Evolutionary conservation across 1,140 invertebrate species (phyloP).

Genomic region (Halesus radiatus): DNA sequence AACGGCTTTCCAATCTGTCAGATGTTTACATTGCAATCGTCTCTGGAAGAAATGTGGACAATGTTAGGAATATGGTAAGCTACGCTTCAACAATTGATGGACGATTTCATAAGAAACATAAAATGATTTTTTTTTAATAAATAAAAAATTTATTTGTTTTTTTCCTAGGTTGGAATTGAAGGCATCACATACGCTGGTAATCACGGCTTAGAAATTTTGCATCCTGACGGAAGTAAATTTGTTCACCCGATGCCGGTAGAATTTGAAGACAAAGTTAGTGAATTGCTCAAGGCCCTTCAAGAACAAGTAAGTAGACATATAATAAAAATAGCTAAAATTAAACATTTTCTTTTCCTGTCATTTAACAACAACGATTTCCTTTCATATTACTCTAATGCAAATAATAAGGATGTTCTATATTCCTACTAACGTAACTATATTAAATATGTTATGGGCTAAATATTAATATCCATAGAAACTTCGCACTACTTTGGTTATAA

Average conservation of each 20-base stretch:
- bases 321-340: too few relatives aligned
- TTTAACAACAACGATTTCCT: background rate
- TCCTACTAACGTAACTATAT: too few relatives aligned
- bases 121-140: background rate
- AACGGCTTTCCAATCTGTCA: conserved; percentile 86
- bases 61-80: conserved; percentile 87
- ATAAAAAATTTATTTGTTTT: too few relatives aligned
- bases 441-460: too few relatives aligned
- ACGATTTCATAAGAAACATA: background rate
- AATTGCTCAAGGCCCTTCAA: conserved; percentile 83
- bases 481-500: too few relatives aligned
- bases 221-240: conserved; percentile 91
- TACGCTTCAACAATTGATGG: background rate
- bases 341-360: background rate
- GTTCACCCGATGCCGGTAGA: conserved; percentile 91
- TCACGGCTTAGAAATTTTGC: conserved; percentile 90
- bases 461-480: too few relatives aligned
- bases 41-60: conserved; percentile 88
- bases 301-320: conserved; percentile 75
- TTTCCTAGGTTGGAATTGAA: conserved; percentile 81
- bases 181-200: conserved; percentile 93
- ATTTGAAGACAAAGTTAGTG: conserved; percentile 84
- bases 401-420: too few relatives aligned
- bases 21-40: conserved; percentile 92
- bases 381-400: too few relatives aligned